Percentiles rank a stretch among this genome's conserved stretches.
Conservation (phyloP, 2,888 invertebrate genomes). For the Helleia helle region DNA sequence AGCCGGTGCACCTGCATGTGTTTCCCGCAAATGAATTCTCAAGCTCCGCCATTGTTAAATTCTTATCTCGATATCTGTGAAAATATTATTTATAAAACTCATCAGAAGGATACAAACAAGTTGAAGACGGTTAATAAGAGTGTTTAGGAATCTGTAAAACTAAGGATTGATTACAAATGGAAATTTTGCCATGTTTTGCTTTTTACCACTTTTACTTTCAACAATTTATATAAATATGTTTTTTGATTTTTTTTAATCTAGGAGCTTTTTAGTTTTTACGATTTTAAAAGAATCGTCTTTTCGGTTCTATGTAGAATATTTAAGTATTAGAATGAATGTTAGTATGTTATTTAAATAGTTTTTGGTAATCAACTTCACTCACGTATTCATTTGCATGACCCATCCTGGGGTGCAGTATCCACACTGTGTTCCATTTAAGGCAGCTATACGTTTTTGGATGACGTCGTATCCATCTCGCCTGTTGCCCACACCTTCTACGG, state of each 20-base stretch:
- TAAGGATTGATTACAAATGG: too few relatives aligned
- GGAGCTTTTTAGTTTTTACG: too few relatives aligned
- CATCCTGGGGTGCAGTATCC: constrained; percentile 85
- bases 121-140: too few relatives aligned
- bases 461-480: constrained; percentile 75
- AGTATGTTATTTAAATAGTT: too few relatives aligned
- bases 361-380: constrained; percentile 12
- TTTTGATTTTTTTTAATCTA: too few relatives aligned
- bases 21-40: constrained; percentile 85
- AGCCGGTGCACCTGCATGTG: constrained; percentile 87
- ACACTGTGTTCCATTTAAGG: constrained; percentile 79
- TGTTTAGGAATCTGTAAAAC: neutral
- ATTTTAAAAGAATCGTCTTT: neutral
- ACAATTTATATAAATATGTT: too few relatives aligned
- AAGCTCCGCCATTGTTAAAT: constrained; percentile 77
- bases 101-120: too few relatives aligned
- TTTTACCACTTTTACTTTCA: too few relatives aligned
- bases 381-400: constrained; percentile 82
- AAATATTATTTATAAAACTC: too few relatives aligned
- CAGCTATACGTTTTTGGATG: constrained; percentile 75
- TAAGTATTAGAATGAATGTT: too few relatives aligned
- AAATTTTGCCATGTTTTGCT: neutral
- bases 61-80: constrained; percentile 61
- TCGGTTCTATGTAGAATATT: too few relatives aligned
- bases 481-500: constrained; percentile 81